A percentile compares a stretch with the other conserved stretches of the same genome.
phyloP scores from a whole-genome alignment of 1,140 invertebrate species.

The Bombus sibiricus region DNA sequence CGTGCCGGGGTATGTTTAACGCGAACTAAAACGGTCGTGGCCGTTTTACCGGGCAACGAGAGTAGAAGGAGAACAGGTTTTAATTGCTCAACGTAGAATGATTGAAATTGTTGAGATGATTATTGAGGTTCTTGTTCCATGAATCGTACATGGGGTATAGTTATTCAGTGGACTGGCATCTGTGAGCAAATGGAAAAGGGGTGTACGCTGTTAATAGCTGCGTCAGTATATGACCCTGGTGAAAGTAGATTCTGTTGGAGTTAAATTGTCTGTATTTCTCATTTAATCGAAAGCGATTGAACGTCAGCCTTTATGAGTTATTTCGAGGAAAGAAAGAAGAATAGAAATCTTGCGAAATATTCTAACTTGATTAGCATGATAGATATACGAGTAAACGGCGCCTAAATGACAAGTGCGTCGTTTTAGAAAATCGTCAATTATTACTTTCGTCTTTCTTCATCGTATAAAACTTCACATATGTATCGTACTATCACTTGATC shows the following conservation, averaged over 20 bases:
- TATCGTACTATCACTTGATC: too few relatives aligned
- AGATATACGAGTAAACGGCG: too few relatives aligned
- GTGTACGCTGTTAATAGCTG: background rate
- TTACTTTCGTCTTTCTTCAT: too few relatives aligned
- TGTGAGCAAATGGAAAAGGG: background rate
- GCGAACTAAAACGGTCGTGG: background rate
- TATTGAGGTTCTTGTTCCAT: background rate
- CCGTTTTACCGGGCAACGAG: background rate
- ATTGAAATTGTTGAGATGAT: constrained; percentile 19
- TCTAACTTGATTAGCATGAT: too few relatives aligned
- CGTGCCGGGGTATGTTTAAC: constrained; percentile 18
- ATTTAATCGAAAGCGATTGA: background rate
- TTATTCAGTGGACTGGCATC: too few relatives aligned
- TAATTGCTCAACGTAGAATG: background rate
- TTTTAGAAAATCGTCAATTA: too few relatives aligned
- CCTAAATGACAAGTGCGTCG: too few relatives aligned
- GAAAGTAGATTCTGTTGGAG: too few relatives aligned
- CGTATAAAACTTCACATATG: too few relatives aligned
- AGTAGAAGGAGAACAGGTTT: background rate
- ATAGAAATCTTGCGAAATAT: background rate
- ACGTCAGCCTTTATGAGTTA: background rate
- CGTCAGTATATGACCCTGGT: too few relatives aligned
- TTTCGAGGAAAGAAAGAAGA: background rate
- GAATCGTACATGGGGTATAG: too few relatives aligned
- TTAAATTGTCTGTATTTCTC: background rate